Conservation (phyloP, 2,888 invertebrate species). For the Petrolisthes cinctipes region DNA sequence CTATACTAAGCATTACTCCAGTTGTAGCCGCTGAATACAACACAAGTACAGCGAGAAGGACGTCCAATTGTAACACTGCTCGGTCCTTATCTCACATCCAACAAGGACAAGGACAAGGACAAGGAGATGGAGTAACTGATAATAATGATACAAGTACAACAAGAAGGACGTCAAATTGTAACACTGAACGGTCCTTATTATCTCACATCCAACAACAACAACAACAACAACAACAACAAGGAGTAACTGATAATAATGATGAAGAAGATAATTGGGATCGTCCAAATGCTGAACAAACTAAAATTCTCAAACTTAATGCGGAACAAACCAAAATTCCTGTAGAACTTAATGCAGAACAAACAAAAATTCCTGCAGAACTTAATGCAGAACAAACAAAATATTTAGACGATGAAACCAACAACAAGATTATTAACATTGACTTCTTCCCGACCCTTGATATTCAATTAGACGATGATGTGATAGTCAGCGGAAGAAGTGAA, state of each 20-base stretch:
- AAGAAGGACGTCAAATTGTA: conserved; percentile 8
- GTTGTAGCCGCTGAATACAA: conserved; percentile 5
- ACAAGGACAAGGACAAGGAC: neutral
- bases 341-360: neutral
- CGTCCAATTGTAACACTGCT: conserved; percentile 20
- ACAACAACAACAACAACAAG: neutral
- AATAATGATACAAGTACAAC: conserved; percentile 22
- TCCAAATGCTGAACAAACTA: neutral
- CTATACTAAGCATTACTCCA: conserved; percentile 47
- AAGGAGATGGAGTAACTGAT: neutral
- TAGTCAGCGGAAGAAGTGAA: conserved; percentile 21
- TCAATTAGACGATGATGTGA: conserved; percentile 28
- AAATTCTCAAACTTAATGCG: too few species aligned
- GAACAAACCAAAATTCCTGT: too few species aligned
- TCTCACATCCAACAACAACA: too few species aligned
- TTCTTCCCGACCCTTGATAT: conserved; percentile 27
- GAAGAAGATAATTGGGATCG: too few species aligned
- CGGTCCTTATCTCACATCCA: conserved; percentile 14
- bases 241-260: neutral
- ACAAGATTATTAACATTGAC: neutral
- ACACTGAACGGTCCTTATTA: conserved; percentile 23
- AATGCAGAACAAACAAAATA: neutral
- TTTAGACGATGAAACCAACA: neutral
- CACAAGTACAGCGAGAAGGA: conserved; percentile 19
- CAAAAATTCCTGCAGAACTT: too few species aligned